Conservation (phyloP, 2,888 invertebrate genomes). For the Papilio demoleus region DNA sequence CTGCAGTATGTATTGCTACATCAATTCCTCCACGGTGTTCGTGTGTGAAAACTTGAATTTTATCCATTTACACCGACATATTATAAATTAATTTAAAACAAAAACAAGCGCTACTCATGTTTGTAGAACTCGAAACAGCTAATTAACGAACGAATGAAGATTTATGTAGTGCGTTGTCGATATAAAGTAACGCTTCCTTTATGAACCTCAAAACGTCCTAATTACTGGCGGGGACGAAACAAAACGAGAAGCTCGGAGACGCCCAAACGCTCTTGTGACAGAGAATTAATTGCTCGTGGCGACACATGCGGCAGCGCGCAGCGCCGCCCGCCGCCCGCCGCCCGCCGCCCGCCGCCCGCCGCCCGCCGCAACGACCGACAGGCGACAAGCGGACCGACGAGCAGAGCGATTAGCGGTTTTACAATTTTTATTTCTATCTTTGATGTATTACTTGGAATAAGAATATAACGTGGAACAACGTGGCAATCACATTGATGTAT, state of each 20-base stretch:
- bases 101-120: conserved; percentile 42
- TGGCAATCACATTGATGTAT: not conserved
- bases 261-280: conserved; percentile 83
- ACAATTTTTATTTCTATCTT: not conserved
- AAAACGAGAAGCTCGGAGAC: conserved; percentile 78
- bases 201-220: conserved; percentile 83
- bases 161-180: conserved; percentile 82
- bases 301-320: conserved; percentile 69
- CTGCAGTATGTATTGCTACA: not conserved
- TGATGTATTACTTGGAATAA: not conserved
- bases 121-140: conserved; percentile 57
- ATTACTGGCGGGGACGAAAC: conserved; percentile 80
- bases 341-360: not conserved
- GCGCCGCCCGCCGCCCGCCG: conserved; percentile 43
- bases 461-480: not conserved
- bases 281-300: conserved; percentile 82
- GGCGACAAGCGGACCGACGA: conserved; percentile 50
- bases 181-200: conserved; percentile 83
- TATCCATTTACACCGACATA: conserved; percentile 24
- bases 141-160: conserved; percentile 80
- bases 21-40: not conserved
- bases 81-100: conserved; percentile 44
- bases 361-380: not conserved
- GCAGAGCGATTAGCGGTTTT: conserved; percentile 41
- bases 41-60: conserved; percentile 15